Base-by-base conservation (phyloP, 2,888 invertebrate species). In the Drosophila setosimentum region DNA sequence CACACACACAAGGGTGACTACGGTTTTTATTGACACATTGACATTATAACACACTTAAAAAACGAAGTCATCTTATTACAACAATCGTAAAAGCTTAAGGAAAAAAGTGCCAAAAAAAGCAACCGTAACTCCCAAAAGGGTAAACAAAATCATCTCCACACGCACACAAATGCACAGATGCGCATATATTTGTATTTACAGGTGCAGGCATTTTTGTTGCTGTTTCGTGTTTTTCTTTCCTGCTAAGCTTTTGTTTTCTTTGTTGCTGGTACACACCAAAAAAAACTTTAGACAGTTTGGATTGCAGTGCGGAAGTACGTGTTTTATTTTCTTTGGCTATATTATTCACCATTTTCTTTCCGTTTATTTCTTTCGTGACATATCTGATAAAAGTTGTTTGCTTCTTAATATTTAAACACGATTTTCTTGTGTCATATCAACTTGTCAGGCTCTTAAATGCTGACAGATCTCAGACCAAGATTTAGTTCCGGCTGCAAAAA, bases 331-430 rank as follows among this genome's bases (percentile, higher is more conserved):
- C n/a, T 45, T 57, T 65, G n/a, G 18, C 68, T 32, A 70, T 78
- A 78, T 75, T 65, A 64, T 70, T 27, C 51, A 51, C 48, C 60
- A 42, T 73, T 63, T 58, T 40, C 48, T 67, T 69, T 59, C 70
- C 71, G 63, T 75, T 83, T 66, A 45, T 59, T 49, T 64, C 72
- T 37, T 73, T 75, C 87, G 87, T 86, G 87, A 83, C 79, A 86
- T 75, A 70, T 74, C 62, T 67, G 55, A 55, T 37, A 64, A 48
- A 35, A 57, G 35, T 61, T 45, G 59, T 61, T 68, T 72, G 55
- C 49, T 53, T 77, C 74, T 75, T 68, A 65, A 68, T 80, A 73
- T 71, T 73, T 71, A 51, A 76, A 74, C 80, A 87, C 75, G 71
- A 69, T 70, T 79, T 83, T 68, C 72, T 73, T 67, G 76, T 74